Evolutionary conservation across 92 coral and sea anemone species (phyloP).

Genomic region (Siderastrea siderea): DNA sequence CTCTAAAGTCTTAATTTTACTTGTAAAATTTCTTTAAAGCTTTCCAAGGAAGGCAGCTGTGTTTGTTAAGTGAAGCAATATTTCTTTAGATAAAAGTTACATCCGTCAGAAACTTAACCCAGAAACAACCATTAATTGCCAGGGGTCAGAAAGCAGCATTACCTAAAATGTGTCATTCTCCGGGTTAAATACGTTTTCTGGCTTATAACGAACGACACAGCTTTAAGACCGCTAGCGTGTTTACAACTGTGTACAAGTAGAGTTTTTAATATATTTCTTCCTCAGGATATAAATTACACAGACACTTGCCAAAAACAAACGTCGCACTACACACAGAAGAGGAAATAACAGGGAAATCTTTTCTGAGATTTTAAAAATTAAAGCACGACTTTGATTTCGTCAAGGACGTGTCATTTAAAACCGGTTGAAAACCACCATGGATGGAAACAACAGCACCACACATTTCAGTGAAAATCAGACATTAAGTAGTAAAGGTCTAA

Average conservation of each 20-base stretch:
- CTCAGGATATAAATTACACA: background rate
- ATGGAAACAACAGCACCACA: background rate
- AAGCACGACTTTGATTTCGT: too few relatives aligned
- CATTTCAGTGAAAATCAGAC: constrained; percentile 1
- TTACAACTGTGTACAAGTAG: background rate
- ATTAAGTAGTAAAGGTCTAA: background rate
- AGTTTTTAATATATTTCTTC: background rate
- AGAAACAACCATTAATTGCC: background rate
- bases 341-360: background rate
- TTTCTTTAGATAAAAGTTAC: constrained; percentile 20
- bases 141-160: background rate
- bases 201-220: background rate
- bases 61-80: constrained; percentile 4
- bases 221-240: background rate
- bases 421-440: background rate
- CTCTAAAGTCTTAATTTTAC: background rate
- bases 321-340: background rate
- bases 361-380: too few relatives aligned
- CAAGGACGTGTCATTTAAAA: too few relatives aligned
- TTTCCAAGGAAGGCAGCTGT: constrained; percentile 26
- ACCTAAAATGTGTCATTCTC: background rate
- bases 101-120: constrained; percentile 7
- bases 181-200: background rate
- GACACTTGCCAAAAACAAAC: background rate
- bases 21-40: background rate